phyloP scores from a whole-genome alignment of 1,140 invertebrate species.

The Coenobita brevimanus region DNA sequence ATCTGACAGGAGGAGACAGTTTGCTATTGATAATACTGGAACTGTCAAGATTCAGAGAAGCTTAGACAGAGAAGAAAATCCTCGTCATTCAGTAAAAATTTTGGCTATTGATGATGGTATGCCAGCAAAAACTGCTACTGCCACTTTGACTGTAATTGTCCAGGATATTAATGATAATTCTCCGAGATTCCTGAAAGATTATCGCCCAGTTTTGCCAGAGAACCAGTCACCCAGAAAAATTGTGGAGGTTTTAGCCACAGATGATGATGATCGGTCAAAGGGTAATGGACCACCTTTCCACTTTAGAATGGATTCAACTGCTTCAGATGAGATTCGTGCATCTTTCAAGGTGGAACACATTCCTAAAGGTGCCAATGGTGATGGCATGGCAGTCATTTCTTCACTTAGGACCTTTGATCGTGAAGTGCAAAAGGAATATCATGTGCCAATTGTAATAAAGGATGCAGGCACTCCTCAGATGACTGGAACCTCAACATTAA shows the following conservation, averaged over 20 bases:
- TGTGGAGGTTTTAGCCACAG: conserved; percentile 93
- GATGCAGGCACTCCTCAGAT: conserved; percentile 92
- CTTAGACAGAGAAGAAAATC: conserved; percentile 89
- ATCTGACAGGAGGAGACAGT: conserved; percentile 92
- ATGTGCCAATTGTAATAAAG: conserved; percentile 95
- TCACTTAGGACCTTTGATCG: conserved; percentile 93
- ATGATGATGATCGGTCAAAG: conserved; percentile 94
- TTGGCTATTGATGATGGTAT: conserved; percentile 95
- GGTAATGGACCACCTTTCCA: conserved; percentile 96
- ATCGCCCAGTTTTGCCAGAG: conserved; percentile 92
- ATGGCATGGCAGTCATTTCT: conserved; percentile 95
- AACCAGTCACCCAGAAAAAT: conserved; percentile 91
- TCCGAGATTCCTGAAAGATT: conserved; percentile 82
- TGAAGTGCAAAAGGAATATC: conserved; percentile 95
- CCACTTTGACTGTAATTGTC: conserved; percentile 94
- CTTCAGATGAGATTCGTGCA: conserved; percentile 91
- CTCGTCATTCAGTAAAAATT: conserved; percentile 95
- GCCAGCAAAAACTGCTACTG: conserved; percentile 95
- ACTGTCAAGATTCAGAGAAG: conserved; percentile 82
- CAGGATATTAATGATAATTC: conserved; percentile 95
- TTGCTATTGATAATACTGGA: conserved; percentile 92
- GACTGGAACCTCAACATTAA: conserved; percentile 89
- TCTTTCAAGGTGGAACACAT: conserved; percentile 96
- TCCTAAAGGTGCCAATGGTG: conserved; percentile 94
- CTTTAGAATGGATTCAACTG: conserved; percentile 92